Evolutionary conservation across 2,888 invertebrate genomes (phyloP).

Genomic region (Bombyx huttoni): DNA sequence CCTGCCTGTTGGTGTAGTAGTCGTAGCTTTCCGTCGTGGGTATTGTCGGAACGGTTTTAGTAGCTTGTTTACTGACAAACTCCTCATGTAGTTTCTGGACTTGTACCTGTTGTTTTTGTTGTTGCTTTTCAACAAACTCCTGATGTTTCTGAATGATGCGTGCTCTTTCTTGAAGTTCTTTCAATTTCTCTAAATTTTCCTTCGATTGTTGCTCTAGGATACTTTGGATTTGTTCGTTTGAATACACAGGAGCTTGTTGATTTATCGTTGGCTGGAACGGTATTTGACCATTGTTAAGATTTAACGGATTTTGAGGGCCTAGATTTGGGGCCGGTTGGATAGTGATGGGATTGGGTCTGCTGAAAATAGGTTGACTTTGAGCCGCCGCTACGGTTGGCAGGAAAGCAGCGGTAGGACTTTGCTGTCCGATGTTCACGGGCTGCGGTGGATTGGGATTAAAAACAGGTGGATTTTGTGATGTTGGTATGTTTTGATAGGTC

Average conservation of each 20-base stretch:
- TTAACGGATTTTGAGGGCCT: slow-evolving; percentile 32
- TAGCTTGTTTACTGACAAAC: slow-evolving; percentile 79
- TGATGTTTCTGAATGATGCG: slow-evolving; percentile 82
- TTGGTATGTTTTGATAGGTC: slow-evolving; percentile 38
- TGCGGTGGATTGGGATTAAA: slow-evolving; percentile 35
- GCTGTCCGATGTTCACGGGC: slow-evolving; percentile 40
- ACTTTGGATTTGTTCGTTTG: slow-evolving; percentile 69
- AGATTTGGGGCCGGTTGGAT: slow-evolving; percentile 63
- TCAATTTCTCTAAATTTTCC: slow-evolving; percentile 72
- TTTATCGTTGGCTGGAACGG: slow-evolving; percentile 49
- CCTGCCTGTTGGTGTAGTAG: slow-evolving; percentile 25
- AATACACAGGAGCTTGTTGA: slow-evolving; percentile 47
- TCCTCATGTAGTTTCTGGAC: slow-evolving; percentile 80
- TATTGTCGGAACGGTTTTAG: slow-evolving; percentile 68
- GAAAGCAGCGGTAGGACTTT: slow-evolving; percentile 53
- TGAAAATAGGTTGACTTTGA: slow-evolving; percentile 41
- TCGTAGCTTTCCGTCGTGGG: slow-evolving; percentile 63
- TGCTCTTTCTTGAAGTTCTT: slow-evolving; percentile 80
- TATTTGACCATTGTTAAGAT: slow-evolving; percentile 43
- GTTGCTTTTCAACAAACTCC: slow-evolving; percentile 83
- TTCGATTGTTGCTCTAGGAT: slow-evolving; percentile 75
- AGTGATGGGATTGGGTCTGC: slow-evolving; percentile 51
- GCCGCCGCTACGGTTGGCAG: slow-evolving; percentile 43
- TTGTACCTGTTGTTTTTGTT: slow-evolving; percentile 83
- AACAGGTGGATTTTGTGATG: slow-evolving; percentile 33